phyloP scores from a whole-genome alignment of 2,888 invertebrate genomes.

The Latrodectus elegans region DNA sequence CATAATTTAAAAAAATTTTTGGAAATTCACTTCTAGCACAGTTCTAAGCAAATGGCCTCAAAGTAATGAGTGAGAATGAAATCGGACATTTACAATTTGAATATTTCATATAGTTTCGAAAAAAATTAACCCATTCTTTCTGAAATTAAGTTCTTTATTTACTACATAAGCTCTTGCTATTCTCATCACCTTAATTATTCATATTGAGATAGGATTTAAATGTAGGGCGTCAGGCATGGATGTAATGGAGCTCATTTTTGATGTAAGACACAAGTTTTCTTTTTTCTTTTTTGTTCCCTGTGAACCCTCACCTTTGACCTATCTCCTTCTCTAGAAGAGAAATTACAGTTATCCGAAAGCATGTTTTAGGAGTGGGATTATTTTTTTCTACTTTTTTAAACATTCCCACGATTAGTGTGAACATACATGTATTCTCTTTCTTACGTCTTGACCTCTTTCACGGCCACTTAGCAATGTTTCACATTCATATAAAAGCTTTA shows the following conservation, averaged over 20 bases:
- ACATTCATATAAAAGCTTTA: too few species aligned
- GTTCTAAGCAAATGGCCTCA: too few species aligned
- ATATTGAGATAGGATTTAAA: neutral
- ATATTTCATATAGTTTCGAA: too few species aligned
- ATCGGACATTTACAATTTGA: too few species aligned
- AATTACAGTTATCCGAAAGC: neutral
- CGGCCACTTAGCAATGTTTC: too few species aligned
- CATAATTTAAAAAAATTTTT: neutral
- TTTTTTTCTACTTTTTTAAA: neutral
- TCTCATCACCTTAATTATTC: neutral
- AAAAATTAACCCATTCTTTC: too few species aligned
- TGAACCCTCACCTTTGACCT: slow-evolving; percentile 40
- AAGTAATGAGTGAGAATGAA: too few species aligned
- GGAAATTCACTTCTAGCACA: too few species aligned
- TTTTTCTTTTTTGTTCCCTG: slow-evolving; percentile 13
- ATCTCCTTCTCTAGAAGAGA: neutral
- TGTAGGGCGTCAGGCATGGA: neutral
- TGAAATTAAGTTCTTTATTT: too few species aligned
- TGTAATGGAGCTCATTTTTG: neutral
- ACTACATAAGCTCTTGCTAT: too few species aligned
- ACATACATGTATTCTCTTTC: neutral
- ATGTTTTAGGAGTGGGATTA: neutral
- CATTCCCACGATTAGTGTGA: neutral
- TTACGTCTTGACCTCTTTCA: neutral
- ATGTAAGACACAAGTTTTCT: neutral